Evolutionary conservation across 2,797 vertebrate genomes (phyloP), one percentile per base, ranked within the genome.

Genomic region (Channallabes apus): DNA sequence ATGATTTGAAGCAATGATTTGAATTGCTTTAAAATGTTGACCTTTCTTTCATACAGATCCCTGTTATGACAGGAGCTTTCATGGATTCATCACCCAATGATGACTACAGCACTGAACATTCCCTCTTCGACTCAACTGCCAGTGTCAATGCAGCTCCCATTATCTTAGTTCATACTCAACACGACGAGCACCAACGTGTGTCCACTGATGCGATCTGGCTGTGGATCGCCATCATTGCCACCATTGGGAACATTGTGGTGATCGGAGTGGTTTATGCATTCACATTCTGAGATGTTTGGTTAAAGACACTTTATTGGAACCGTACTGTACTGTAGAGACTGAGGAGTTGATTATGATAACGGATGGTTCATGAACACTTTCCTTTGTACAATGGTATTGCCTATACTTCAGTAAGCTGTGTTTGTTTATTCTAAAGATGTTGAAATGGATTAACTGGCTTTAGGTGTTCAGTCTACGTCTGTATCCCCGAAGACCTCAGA

Each of bases 201-300:
- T 98, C 98, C 91, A 97, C 97, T 0, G 98, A 99, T 5, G 97
- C 97, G 80, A 97, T 99, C 91, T 95, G 98, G 96, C 94, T 99
- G 80, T 99, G 98, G 98, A 99, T 99, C 86, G 98, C 98, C 88
- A 98, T 99, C 88, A 94, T 98, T 35, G 98, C 98, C 38, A 99
- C 98, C 1, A 98, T 99, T 86, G 98, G 98, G 78, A 99, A 99
- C 94, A 99, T 99, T 18, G 97, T 99, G 90, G 98, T 99, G 88
- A 97, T 99, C 18, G 98, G 98, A 46, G 93, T 99, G 11, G 98
- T 99, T 87, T 99, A 99, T 0, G 98, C 98, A 85, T 99, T 96
- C 94, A 99, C 98, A 27, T 99, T 99, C 95, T 99, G 95, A 90
- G 24, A 20, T 32, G 7, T 68, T 56, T 1, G 1, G 17, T 72